These are phyloP conservation scores for Dascillus cervinus DNA, from an alignment of 2,888 invertebrate species.

Conservation along the genomic window DNA sequence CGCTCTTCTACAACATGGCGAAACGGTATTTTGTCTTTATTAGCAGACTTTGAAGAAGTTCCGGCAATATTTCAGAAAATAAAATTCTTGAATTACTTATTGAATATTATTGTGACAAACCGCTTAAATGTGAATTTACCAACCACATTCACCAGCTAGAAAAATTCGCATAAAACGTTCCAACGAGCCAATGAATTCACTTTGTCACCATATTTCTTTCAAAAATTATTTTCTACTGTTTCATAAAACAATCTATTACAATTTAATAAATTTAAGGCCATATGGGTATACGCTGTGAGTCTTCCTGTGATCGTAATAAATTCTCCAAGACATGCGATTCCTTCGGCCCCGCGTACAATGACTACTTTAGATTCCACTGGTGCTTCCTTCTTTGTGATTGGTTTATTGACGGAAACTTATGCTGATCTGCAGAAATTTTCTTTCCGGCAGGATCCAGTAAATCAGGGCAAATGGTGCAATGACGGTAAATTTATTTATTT, in stretches of 20 bases:
- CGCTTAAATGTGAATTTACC: too few species aligned
- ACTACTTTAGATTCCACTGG: constrained; percentile 82
- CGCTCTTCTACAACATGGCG: too few species aligned
- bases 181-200: too few species aligned
- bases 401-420: constrained; percentile 79
- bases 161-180: too few species aligned
- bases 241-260: constrained; percentile 35
- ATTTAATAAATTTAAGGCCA: too few species aligned
- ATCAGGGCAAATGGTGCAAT: constrained; percentile 89
- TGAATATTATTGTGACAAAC: too few species aligned
- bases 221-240: neutral
- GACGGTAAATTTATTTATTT: too few species aligned
- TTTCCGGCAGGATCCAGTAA: constrained; percentile 79
- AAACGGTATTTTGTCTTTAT: too few species aligned
- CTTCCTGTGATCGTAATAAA: constrained; percentile 87
- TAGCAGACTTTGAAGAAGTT: too few species aligned
- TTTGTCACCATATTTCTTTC: neutral
- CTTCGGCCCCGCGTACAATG: constrained; percentile 75
- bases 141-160: too few species aligned
- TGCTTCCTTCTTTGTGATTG: constrained; percentile 75
- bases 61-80: too few species aligned
- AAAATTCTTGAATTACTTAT: too few species aligned
- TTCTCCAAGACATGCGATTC: constrained; percentile 70
- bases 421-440: constrained; percentile 90
- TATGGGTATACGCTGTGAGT: constrained; percentile 90